Conservation (phyloP, 1,140 invertebrate genomes). For the Centruroides vittatus region DNA sequence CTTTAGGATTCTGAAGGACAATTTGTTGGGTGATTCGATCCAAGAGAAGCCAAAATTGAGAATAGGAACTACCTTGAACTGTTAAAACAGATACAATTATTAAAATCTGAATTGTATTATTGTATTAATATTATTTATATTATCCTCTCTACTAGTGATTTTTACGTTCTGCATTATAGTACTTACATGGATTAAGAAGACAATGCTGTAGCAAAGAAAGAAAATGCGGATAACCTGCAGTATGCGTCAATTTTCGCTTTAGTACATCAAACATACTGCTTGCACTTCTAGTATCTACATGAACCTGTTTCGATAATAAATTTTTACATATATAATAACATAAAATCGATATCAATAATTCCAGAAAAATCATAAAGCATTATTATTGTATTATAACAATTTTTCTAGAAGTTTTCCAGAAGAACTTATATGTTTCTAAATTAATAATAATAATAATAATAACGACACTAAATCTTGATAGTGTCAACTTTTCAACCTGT, state of each 20-base stretch:
- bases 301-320: constrained; percentile 41
- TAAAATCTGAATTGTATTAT: too few relatives aligned
- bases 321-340: background rate
- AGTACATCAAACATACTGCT: constrained; percentile 86
- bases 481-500: background rate
- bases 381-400: background rate
- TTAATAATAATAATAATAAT: background rate
- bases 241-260: constrained; percentile 76
- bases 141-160: too few relatives aligned
- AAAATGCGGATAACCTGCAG: constrained; percentile 82
- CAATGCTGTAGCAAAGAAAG: constrained; percentile 83
- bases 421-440: background rate
- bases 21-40: constrained; percentile 92
- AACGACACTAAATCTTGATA: background rate
- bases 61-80: constrained; percentile 62
- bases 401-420: background rate
- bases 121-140: too few relatives aligned
- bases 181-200: constrained; percentile 75
- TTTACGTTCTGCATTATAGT: too few relatives aligned
- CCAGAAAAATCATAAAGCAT: background rate
- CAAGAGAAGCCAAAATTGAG: constrained; percentile 84
- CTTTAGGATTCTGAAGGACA: constrained; percentile 61
- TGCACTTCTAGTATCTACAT: constrained; percentile 90
- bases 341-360: background rate
- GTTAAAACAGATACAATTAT: constrained; percentile 13